These are phyloP conservation scores for Rosalia funebris DNA, from an alignment of 2,888 invertebrate genomes.

Conservation along the genomic window DNA sequence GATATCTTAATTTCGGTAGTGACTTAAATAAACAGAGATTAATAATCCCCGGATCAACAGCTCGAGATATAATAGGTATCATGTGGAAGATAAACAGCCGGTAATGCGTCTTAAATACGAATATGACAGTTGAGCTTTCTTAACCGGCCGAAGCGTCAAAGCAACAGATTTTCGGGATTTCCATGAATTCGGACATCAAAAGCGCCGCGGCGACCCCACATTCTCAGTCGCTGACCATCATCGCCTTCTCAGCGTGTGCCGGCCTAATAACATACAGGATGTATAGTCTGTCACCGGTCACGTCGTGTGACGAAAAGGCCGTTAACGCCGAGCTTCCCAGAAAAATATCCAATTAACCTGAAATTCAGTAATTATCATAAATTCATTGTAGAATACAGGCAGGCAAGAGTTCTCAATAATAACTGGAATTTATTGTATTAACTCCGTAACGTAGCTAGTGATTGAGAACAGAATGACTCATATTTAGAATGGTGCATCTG, in stretches of 20 bases:
- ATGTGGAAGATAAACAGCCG: conserved; percentile 14
- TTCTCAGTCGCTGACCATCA: conserved; percentile 12
- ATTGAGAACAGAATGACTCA: no score
- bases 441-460: no score
- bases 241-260: conserved; percentile 29
- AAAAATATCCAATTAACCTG: conserved; percentile 3
- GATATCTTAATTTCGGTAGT: conserved; percentile 5
- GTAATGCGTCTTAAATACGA: conserved; percentile 17
- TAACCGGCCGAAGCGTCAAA: conserved; percentile 41
- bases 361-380: no score
- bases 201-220: conserved; percentile 45
- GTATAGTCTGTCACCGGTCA: conserved; percentile 13
- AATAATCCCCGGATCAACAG: conserved; percentile 29
- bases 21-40: conserved; percentile 22
- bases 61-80: conserved; percentile 11
- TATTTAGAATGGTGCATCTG: no score
- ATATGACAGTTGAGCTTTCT: conserved; percentile 36
- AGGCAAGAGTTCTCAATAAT: no score
- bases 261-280: conserved; percentile 20
- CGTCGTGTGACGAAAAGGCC: conserved; percentile 1
- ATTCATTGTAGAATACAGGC: no score
- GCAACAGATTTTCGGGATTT: conserved; percentile 47
- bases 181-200: conserved; percentile 46
- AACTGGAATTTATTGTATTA: no score
- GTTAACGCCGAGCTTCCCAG: conserved; percentile 1